Conservation (phyloP, 2,888 invertebrate genomes). For the Willowsia nigromaculata region DNA sequence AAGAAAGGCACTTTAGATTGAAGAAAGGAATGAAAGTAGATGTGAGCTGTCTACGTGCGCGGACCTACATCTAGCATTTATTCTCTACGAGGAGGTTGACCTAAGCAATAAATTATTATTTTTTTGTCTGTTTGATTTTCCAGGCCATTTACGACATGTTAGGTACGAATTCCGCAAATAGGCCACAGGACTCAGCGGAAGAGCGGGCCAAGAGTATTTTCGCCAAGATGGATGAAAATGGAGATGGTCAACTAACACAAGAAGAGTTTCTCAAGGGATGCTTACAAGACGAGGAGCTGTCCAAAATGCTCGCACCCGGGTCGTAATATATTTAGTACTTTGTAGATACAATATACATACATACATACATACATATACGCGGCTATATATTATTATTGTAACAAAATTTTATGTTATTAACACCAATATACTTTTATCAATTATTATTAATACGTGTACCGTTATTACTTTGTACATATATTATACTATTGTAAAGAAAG, state of each 20-base stretch:
- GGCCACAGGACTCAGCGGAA: slow-evolving; percentile 97
- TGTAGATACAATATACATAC: slow-evolving; percentile 8
- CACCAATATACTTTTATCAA: background rate
- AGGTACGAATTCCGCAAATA: slow-evolving; percentile 96
- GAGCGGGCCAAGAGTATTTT: slow-evolving; percentile 99
- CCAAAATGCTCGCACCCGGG: slow-evolving; percentile 93
- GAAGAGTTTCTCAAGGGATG: slow-evolving; percentile 99
- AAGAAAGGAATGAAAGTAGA: background rate
- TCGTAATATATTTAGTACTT: slow-evolving; percentile 74
- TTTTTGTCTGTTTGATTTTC: slow-evolving; percentile 77
- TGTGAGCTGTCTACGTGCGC: background rate
- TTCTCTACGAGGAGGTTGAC: background rate
- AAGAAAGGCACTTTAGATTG: background rate
- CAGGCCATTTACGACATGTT: slow-evolving; percentile 99
- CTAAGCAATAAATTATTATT: slow-evolving; percentile 20
- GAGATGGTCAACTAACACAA: slow-evolving; percentile 96
- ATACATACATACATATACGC: slow-evolving; percentile 7
- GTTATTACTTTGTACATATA: background rate
- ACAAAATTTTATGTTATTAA: slow-evolving; percentile 3
- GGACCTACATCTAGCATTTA: background rate
- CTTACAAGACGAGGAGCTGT: slow-evolving; percentile 96
- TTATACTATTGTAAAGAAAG: background rate
- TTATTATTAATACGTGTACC: background rate
- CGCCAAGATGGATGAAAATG: slow-evolving; percentile 98
- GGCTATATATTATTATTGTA: slow-evolving; percentile 16